A percentile compares a stretch with the other conserved stretches of the same genome.
Evolutionary conservation across 2,888 invertebrate species (phyloP).

Genomic region (Flexamia atlantica): DNA sequence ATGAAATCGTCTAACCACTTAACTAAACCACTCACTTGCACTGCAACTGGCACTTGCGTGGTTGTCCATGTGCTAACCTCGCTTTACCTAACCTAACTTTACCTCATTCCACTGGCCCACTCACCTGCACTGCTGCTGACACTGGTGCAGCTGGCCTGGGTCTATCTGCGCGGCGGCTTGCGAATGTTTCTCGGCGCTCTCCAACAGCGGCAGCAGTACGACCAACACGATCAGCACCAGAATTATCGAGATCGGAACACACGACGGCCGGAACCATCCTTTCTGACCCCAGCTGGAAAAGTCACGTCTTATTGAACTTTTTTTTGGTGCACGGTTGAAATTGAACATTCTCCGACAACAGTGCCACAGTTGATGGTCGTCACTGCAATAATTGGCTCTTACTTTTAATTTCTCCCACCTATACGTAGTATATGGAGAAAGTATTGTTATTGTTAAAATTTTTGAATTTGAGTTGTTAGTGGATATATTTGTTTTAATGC

Average conservation of each 20-base stretch:
- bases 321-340: too few relatives aligned
- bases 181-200: constrained; percentile 78
- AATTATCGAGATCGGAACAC: constrained; percentile 90
- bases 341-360: too few relatives aligned
- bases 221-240: constrained; percentile 88
- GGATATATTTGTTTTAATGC: too few relatives aligned
- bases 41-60: constrained; percentile 79
- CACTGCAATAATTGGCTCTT: too few relatives aligned
- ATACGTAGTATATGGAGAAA: too few relatives aligned
- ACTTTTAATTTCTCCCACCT: too few relatives aligned
- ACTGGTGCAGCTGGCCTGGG: constrained; percentile 74
- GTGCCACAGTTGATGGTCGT: too few relatives aligned
- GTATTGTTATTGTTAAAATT: too few relatives aligned
- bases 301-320: too few relatives aligned
- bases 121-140: constrained; percentile 83
- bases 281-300: constrained; percentile 78
- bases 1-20: too few relatives aligned
- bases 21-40: constrained; percentile 78
- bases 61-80: constrained; percentile 69
- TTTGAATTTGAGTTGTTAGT: too few relatives aligned
- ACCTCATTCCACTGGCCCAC: background rate
- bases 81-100: background rate
- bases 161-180: constrained; percentile 62
- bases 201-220: constrained; percentile 85
- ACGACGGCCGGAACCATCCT: constrained; percentile 88